Conservation (phyloP, 2,113 vertebrate species). For the Anser brachyrhynchus region DNA sequence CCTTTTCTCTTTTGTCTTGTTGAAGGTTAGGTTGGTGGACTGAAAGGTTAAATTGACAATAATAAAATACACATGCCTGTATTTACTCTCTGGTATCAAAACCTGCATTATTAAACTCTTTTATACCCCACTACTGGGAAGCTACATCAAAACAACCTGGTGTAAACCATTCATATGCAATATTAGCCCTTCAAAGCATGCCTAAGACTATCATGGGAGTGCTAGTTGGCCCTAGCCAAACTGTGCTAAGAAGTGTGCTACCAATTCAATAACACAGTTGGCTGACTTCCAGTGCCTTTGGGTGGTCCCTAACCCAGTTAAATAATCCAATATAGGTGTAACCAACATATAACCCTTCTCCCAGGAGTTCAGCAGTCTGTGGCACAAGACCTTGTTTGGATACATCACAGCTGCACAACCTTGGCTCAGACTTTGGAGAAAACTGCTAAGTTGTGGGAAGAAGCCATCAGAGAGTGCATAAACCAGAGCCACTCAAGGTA, state of each 20-base stretch:
- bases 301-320: not conserved
- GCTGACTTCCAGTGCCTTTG: not conserved
- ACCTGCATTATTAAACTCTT: not conserved
- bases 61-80: not conserved
- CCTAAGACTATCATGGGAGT: not conserved
- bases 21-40: not conserved
- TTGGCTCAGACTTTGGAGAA: conserved; percentile 6
- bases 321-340: not conserved
- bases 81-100: not conserved
- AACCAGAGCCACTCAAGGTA: not conserved
- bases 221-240: not conserved
- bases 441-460: not conserved
- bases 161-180: not conserved
- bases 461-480: not conserved
- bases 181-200: not conserved
- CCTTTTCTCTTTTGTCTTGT: not conserved
- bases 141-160: not conserved
- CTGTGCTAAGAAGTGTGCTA: not conserved
- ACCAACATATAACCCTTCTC: not conserved
- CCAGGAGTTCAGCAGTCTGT: not conserved
- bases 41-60: not conserved
- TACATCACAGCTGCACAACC: not conserved
- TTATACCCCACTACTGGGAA: not conserved
- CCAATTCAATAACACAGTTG: not conserved
- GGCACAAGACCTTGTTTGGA: not conserved